A percentile compares a stretch with the other conserved stretches of the same genome.
Evolutionary conservation across 2,797 vertebrate species (phyloP).

Genomic region (Chromobotia macracanthus): DNA sequence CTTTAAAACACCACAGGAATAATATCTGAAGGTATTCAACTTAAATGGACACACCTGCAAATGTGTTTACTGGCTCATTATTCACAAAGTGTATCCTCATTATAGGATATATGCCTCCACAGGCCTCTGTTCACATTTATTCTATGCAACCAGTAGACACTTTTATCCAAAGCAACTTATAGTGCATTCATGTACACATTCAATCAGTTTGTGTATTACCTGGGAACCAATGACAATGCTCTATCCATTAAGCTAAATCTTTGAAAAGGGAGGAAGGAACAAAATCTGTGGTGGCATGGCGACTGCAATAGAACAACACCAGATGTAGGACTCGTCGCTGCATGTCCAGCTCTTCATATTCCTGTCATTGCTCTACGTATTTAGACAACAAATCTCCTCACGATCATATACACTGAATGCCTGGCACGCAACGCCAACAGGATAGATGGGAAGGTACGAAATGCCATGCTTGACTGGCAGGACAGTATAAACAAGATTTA

Average conservation of each 20-base stretch:
- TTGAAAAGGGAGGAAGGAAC: neutral
- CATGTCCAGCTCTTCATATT: slow-evolving; percentile 40
- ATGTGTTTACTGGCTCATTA: slow-evolving; percentile 21
- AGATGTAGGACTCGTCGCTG: slow-evolving; percentile 34
- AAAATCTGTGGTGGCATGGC: neutral
- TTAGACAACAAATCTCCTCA: slow-evolving; percentile 30
- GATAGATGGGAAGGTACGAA: neutral
- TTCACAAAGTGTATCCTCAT: neutral
- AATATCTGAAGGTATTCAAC: neutral
- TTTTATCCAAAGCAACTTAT: neutral
- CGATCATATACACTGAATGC: slow-evolving; percentile 6
- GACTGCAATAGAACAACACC: slow-evolving; percentile 34
- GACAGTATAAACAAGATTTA: neutral
- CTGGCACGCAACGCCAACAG: neutral
- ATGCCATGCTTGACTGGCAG: neutral
- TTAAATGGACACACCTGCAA: slow-evolving; percentile 29
- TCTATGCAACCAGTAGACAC: neutral
- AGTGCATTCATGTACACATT: neutral
- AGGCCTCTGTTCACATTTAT: slow-evolving; percentile 13
- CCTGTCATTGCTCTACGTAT: slow-evolving; percentile 29
- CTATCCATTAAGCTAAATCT: neutral
- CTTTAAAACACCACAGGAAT: slow-evolving; percentile 2
- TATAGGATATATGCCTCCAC: slow-evolving; percentile 19
- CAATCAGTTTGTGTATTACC: neutral
- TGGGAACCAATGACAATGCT: neutral